phyloP scores from a whole-genome alignment of 64 coral and sea anemone genomes.

The Exaiptasia diaphana region DNA sequence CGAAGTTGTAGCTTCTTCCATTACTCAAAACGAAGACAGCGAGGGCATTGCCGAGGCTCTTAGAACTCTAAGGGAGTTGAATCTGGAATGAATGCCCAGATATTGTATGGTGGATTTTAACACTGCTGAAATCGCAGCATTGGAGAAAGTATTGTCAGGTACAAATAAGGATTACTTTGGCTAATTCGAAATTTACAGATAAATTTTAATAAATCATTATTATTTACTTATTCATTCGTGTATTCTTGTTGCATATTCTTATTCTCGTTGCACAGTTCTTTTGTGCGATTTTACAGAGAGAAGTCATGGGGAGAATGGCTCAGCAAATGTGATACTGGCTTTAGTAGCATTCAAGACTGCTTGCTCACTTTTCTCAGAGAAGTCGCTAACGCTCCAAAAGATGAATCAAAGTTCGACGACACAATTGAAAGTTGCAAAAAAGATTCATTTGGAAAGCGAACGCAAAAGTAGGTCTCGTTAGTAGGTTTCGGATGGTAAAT shows the following conservation, averaged over 20 bases:
- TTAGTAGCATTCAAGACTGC: not conserved
- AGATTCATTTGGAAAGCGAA: constrained; percentile 33
- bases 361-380: constrained; percentile 11
- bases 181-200: not conserved
- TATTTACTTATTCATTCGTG: not conserved
- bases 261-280: not conserved
- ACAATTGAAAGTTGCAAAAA: not conserved
- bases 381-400: constrained; percentile 17
- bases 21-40: constrained; percentile 15
- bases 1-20: constrained; percentile 12
- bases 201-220: not conserved
- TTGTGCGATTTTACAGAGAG: constrained; percentile 54
- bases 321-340: constrained; percentile 11
- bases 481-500: too few relatives aligned
- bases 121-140: not conserved
- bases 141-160: constrained; percentile 10
- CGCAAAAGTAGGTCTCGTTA: not conserved
- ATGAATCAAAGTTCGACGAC: not conserved
- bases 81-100: not conserved
- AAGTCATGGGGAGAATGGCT: constrained; percentile 53
- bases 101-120: constrained; percentile 10
- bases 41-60: constrained; percentile 12
- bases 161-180: not conserved
- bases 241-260: too few relatives aligned
- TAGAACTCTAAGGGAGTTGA: not conserved